Base-by-base conservation (phyloP, 2,113 vertebrate genomes). In the Phaethornis superciliosus region DNA sequence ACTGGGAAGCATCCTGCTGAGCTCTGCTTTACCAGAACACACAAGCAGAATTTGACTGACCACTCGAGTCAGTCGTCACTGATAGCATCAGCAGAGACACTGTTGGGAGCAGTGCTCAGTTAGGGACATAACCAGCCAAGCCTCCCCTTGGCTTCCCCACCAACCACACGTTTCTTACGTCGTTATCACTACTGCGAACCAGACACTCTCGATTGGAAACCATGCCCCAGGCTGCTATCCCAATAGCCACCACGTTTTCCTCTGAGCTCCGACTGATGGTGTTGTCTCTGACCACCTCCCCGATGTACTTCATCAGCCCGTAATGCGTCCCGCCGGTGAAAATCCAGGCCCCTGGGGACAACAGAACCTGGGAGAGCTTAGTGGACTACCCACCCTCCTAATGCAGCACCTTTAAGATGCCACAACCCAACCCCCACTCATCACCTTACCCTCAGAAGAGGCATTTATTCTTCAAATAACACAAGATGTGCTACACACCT, bases 141-240 rank as follows among this genome's bases (percentile, higher is more conserved):
- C 24, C 21, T 33, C 27, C 24, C 24, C 42, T 24, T 19, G 9
- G 4, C n/a, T 26, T 37, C 59, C 59, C 33, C 59, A 35, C 59
- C 33, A 60, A 26, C 33, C 6, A 0, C 2, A 2, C 0, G 2
- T 30, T 75, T 19, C 16, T 7, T 96, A 98, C 98, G 7, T 98
- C 95, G 1, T 47, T 64, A 60, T 94, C 70, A 0, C 92, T 68
- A 0, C 30, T 83, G 74, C 98, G 96, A 70, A 98, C 76, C 64
- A 98, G 97, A 2, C 72, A 90, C 4, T 98, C 98, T 60, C 98
- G 95, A 87, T 98, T 98, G 84, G 98, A 98, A 95, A 98, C 92
- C 98, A 98, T 98, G 79, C 98, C 98, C 98, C 98, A 98, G 4
- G 98, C 97, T 0, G 98, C 97, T 2, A 98, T 98, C 85, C 98